Conservation (phyloP, 2,888 invertebrate genomes). For the Apotomis capreana region DNA sequence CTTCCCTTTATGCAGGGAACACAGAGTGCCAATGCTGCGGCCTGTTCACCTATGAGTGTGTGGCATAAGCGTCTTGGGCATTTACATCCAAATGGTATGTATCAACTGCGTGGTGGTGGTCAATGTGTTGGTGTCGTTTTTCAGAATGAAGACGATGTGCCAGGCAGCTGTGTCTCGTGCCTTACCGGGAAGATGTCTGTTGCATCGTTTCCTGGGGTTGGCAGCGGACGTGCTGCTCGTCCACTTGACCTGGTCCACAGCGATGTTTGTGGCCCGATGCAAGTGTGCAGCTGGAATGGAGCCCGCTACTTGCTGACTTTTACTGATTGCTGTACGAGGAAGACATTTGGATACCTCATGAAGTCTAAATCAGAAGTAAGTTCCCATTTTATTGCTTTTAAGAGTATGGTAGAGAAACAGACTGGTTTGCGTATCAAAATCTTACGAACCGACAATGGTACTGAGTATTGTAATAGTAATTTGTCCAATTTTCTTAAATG, state of each 20-base stretch:
- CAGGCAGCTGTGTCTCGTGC: slow-evolving; percentile 2
- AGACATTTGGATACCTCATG: slow-evolving; percentile 21
- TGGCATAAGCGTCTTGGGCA: slow-evolving; percentile 4
- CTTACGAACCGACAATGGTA: slow-evolving; percentile 12
- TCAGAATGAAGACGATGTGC: not conserved
- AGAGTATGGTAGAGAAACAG: slow-evolving; percentile 30
- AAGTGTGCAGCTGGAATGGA: slow-evolving; percentile 14
- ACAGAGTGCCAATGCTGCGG: slow-evolving; percentile 17
- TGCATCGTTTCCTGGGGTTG: not conserved
- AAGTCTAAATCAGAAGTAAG: slow-evolving; percentile 35
- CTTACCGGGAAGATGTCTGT: slow-evolving; percentile 19
- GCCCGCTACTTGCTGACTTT: slow-evolving; percentile 31
- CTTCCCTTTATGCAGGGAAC: slow-evolving; percentile 4
- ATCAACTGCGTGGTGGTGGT: slow-evolving; percentile 1
- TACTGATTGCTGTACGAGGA: slow-evolving; percentile 30
- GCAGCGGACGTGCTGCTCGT: slow-evolving; percentile 4
- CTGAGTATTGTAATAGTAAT: slow-evolving; percentile 9
- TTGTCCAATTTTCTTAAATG: slow-evolving; percentile 6
- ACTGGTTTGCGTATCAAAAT: slow-evolving; percentile 18
- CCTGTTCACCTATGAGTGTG: not conserved
- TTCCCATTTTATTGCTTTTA: slow-evolving; percentile 30
- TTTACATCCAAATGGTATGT: slow-evolving; percentile 8
- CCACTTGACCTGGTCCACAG: not conserved
- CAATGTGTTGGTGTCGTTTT: slow-evolving; percentile 1
- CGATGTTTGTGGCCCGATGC: slow-evolving; percentile 7